Evolutionary conservation across 2,888 invertebrate genomes (phyloP), one percentile per base, ranked within the genome.

Genomic region (Scaptodrosophila latifasciaeformis): DNA sequence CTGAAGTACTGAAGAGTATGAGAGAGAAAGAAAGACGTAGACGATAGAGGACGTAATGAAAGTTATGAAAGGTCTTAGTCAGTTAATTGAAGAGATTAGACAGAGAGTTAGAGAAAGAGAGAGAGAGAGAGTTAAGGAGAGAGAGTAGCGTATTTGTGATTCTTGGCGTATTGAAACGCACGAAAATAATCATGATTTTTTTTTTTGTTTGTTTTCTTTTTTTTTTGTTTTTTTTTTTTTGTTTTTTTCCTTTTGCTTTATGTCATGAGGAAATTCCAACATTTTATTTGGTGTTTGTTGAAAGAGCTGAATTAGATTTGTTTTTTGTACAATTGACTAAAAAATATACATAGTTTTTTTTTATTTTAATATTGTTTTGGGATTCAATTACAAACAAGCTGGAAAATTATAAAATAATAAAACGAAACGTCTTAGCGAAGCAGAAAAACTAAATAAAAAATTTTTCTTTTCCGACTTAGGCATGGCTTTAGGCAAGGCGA

Each of bases 281-380:
- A 81, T 81, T 80, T 69, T 68, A 64, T 72, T 77, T 82, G 83
- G 83, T 81, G 70, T 81, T 83, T 83, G 83, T 83, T 83, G 83
- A 83, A 83, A 83, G 81, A 83, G 83, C 83, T 83, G 76, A 83
- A 83, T 83, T 83, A 83, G 83, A 65, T 71, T 62, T 65, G 58
- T 65, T 68, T 71, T 69, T 62, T 67, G 52, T 60, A 61, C 45
- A 59, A 51, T 46, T 39, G 48, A 60, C 37, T 29, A 46, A 68
- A 52, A 13, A 55, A 18, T 29, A 24, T 53, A 18, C 18, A 37
- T 44, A 48, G 17, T 21, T 50, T 44, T 39, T 6, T 15, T 54
- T 19, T 29, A 15, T 27, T 1, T 17, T 18, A 10, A 31, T 9
- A 15, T 24, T 9, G 19, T 19, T 12, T 18, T 40, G 40, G 2